Percentiles rank a stretch among this genome's conserved stretches.
These are phyloP conservation scores for Takifugu bimaculatus DNA, from an alignment of 2,113 vertebrate genomes.

Conservation along the genomic window DNA sequence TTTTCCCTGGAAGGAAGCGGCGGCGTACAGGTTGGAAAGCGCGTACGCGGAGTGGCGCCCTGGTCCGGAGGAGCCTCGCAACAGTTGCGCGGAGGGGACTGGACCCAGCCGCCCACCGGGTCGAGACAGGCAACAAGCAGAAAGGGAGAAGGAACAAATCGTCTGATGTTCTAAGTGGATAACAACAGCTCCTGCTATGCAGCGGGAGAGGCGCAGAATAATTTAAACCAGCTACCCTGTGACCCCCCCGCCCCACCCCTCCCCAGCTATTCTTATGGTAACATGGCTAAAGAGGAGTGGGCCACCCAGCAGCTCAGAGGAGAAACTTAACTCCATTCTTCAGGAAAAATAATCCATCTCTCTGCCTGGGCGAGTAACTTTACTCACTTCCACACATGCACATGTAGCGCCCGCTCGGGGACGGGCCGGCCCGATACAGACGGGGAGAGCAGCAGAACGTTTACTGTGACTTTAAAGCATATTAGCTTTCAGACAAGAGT, in stretches of 20 bases:
- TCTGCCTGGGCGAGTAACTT: conserved; percentile 56
- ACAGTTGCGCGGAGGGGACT: conserved; percentile 41
- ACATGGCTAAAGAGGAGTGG: conserved; percentile 73
- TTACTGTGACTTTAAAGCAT: conserved; percentile 67
- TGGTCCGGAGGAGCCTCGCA: conserved; percentile 13
- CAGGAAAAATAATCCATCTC: conserved; percentile 73
- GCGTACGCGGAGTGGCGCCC: conserved; percentile 5
- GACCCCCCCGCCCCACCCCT: conserved; percentile 29
- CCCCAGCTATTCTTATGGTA: conserved; percentile 79
- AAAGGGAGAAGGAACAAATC: conserved; percentile 57
- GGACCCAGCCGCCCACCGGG: conserved; percentile 51
- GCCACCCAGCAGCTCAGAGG: conserved; percentile 75
- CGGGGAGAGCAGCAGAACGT: conserved; percentile 39
- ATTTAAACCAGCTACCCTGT: conserved; percentile 72
- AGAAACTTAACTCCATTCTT: conserved; percentile 71
- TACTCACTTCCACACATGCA: conserved; percentile 42
- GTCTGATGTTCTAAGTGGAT: conserved; percentile 75
- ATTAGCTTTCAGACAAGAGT: conserved; percentile 73
- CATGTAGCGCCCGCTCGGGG: conserved; percentile 19
- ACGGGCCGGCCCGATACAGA: conserved; percentile 43
- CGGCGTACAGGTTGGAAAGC: conserved; percentile 1
- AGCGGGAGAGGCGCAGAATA: conserved; percentile 67
- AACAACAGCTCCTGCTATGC: conserved; percentile 75
- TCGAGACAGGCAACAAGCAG: conserved; percentile 41
- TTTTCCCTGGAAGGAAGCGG: background rate